Conservation (phyloP, 1,140 invertebrate species). For the Anadara kagoshimensis region DNA sequence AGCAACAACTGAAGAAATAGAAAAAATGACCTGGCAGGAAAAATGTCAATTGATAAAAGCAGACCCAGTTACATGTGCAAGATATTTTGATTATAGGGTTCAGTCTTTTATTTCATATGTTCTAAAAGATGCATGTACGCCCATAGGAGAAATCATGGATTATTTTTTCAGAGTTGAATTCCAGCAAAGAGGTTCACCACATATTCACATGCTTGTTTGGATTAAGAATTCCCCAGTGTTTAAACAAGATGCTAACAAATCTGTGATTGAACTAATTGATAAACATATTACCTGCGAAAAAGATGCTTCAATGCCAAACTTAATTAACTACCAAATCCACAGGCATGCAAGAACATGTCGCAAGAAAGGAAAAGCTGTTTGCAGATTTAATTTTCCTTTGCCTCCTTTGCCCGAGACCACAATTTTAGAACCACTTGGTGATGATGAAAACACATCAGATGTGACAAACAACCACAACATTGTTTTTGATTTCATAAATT, state of each 20-base stretch:
- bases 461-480: slow-evolving; percentile 2
- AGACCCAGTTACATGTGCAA: slow-evolving; percentile 43
- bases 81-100: slow-evolving; percentile 37
- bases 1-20: slow-evolving; percentile 27
- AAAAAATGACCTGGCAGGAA: slow-evolving; percentile 34
- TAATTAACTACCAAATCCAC: slow-evolving; percentile 34
- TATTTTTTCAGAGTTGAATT: slow-evolving; percentile 69
- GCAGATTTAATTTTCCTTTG: background rate
- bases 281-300: slow-evolving; percentile 26
- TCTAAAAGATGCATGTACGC: background rate
- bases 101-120: slow-evolving; percentile 25
- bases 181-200: slow-evolving; percentile 72
- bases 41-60: slow-evolving; percentile 31
- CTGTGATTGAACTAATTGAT: slow-evolving; percentile 26
- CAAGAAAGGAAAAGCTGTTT: slow-evolving; percentile 19
- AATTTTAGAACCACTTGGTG: background rate
- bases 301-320: background rate
- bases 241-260: background rate
- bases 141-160: slow-evolving; percentile 44
- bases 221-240: slow-evolving; percentile 62
- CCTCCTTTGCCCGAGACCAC: slow-evolving; percentile 14
- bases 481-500: background rate
- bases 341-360: slow-evolving; percentile 39
- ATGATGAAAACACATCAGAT: background rate
- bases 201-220: slow-evolving; percentile 73